Conservation (phyloP, 2,113 vertebrate genomes). For the Pseudopipra pipra region DNA sequence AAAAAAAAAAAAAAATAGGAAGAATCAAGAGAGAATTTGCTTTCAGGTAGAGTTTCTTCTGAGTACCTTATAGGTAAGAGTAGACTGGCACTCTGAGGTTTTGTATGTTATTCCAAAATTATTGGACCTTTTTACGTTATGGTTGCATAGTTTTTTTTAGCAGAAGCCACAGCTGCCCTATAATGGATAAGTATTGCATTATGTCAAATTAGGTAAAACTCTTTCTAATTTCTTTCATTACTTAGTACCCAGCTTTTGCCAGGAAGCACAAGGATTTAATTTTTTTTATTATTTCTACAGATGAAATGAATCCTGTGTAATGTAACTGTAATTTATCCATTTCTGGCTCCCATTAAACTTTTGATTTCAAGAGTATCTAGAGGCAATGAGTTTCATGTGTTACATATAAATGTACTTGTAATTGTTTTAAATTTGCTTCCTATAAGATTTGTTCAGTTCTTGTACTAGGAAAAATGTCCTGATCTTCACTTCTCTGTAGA, state of each 20-base stretch:
- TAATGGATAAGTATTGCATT: neutral
- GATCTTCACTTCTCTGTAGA: neutral
- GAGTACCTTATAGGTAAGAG: neutral
- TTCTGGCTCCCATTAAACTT: slow-evolving; percentile 24
- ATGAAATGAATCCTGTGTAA: neutral
- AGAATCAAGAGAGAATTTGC: neutral
- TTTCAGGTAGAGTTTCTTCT: neutral
- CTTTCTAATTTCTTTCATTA: neutral
- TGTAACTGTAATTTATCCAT: neutral
- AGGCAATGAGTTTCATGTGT: slow-evolving; percentile 29
- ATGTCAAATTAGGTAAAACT: neutral
- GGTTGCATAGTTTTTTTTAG: neutral
- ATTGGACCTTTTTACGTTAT: neutral
- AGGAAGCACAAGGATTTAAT: neutral
- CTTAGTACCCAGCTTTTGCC: neutral
- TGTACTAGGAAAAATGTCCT: neutral
- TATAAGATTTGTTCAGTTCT: neutral
- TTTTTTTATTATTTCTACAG: neutral
- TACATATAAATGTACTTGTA: neutral
- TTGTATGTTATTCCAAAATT: neutral
- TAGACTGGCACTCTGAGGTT: neutral
- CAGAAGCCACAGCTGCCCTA: neutral
- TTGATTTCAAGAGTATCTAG: slow-evolving; percentile 6
- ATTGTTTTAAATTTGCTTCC: neutral
- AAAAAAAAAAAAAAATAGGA: neutral